These are phyloP conservation scores for Fabriciana adippe DNA, from an alignment of 2,888 invertebrate genomes.

Conservation along the genomic window DNA sequence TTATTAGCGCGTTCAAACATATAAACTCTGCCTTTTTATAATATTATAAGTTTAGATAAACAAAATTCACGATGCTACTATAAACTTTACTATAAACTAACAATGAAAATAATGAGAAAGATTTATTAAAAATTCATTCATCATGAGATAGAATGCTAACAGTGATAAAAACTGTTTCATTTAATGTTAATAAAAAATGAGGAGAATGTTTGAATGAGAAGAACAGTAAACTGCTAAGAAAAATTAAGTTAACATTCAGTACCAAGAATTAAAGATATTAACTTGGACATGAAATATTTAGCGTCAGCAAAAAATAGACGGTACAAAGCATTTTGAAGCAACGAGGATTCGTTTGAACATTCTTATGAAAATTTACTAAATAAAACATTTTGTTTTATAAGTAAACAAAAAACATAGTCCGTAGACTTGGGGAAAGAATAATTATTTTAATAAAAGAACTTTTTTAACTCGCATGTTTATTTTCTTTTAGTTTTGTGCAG, in stretches of 20 bases:
- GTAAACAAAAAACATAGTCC: background rate
- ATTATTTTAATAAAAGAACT: background rate
- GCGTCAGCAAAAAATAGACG: background rate
- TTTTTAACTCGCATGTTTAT: too few relatives aligned
- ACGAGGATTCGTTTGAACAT: constrained; percentile 6
- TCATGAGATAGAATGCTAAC: too few relatives aligned
- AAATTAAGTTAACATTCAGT: background rate
- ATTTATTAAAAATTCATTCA: too few relatives aligned
- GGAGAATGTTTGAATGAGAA: background rate
- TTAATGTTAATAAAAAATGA: background rate
- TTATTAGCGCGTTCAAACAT: too few relatives aligned
- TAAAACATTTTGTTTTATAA: background rate
- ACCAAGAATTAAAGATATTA: background rate
- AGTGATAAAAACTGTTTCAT: background rate
- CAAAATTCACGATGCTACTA: too few relatives aligned
- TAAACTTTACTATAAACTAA: too few relatives aligned
- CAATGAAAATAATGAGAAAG: too few relatives aligned
- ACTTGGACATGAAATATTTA: constrained; percentile 6
- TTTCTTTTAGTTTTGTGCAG: too few relatives aligned
- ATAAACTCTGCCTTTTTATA: too few relatives aligned
- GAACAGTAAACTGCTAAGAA: background rate
- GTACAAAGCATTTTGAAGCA: constrained; percentile 3
- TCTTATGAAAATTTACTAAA: background rate
- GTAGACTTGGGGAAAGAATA: background rate
- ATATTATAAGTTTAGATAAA: too few relatives aligned